Percentiles rank a stretch among this genome's conserved stretches.
These are phyloP conservation scores for Agonopterix subpropinquella DNA, from an alignment of 2,888 invertebrate genomes.

Conservation along the genomic window DNA sequence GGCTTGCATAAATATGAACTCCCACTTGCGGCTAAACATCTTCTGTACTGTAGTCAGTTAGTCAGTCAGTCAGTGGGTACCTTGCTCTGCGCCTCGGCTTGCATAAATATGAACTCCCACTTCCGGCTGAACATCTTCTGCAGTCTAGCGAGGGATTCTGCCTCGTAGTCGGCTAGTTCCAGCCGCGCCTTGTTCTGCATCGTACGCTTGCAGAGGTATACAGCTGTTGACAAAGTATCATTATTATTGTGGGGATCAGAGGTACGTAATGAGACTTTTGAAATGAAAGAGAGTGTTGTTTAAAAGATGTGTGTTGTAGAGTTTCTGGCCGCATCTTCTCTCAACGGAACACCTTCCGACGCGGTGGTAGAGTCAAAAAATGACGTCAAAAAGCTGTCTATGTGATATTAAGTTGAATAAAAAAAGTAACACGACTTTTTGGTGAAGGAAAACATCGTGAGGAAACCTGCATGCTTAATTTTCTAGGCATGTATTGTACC, in stretches of 20 bases:
- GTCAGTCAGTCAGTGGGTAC: slow-evolving; percentile 19
- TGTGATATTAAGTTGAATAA: too few relatives aligned
- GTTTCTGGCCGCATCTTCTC: too few relatives aligned
- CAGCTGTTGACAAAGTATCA: slow-evolving; percentile 77
- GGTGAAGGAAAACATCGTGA: too few relatives aligned
- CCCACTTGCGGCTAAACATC: slow-evolving; percentile 99
- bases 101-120: slow-evolving; percentile 99
- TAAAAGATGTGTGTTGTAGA: too few relatives aligned
- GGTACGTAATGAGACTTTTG: too few relatives aligned
- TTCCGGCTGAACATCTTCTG: slow-evolving; percentile 99
- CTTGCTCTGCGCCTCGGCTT: slow-evolving; percentile 85
- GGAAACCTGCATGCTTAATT: too few relatives aligned
- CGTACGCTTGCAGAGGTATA: slow-evolving; percentile 98
- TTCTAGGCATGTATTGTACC: too few relatives aligned
- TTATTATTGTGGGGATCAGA: background rate
- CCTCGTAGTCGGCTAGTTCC: slow-evolving; percentile 98
- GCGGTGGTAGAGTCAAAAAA: too few relatives aligned
- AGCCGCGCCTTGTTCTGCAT: slow-evolving; percentile 99
- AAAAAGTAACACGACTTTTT: too few relatives aligned
- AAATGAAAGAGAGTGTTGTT: too few relatives aligned
- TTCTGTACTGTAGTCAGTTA: slow-evolving; percentile 84
- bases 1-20: slow-evolving; percentile 99
- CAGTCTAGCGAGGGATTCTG: slow-evolving; percentile 96
- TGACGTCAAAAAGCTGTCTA: too few relatives aligned
- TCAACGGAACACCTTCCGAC: too few relatives aligned